Base-by-base conservation (phyloP, 2,888 invertebrate genomes). In the Chromoteleia sp. region DNA sequence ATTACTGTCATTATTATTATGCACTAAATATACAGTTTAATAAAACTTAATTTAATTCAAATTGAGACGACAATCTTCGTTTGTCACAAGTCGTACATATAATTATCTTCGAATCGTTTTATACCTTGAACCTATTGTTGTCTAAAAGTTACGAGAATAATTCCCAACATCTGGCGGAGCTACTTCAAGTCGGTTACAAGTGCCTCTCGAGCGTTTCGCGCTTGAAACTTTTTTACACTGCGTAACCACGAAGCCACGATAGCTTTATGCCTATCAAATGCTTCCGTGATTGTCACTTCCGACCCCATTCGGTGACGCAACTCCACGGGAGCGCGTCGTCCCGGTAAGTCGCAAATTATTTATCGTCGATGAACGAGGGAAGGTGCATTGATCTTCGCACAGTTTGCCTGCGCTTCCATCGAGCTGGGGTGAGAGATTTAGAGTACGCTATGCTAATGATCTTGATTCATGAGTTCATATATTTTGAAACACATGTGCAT, bases 301-400 rank as follows among this genome's bases (percentile, higher is more conserved):
- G 68, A 73, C 77, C 77, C 77, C 81, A 76, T 81, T 76, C 71
- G 75, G 52, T 65, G 70, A 71, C 67, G 79, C 68, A 75, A 70
- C 82, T 52, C 82, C 43, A 63, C 79, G 70, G 82, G 75, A 82
- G 76, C 71, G 70, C 59, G 45, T 10, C 48, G 30, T 73, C 67
- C 73, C 61, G 71, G 67, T 76, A 80, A 80, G 70, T 74, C 52
- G 76, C 73, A 83, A 83, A 80, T 83, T 83, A 83, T 83, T 83
- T 83, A 83, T 77, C 75, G 74, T 54, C 63, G 56, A 79, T 79
- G 73, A 76, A 68, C 52, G 68, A 73, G 75, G 79, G 79, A 73
- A 82, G 59, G 83, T 77, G 77, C 77, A 82, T 73, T 77, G 79
- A 80, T 82, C 79, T 80, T 82, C 59, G 21, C 45, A 58, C 73